phyloP scores from a whole-genome alignment of 2,888 invertebrate genomes.

The Papilio protenor region DNA sequence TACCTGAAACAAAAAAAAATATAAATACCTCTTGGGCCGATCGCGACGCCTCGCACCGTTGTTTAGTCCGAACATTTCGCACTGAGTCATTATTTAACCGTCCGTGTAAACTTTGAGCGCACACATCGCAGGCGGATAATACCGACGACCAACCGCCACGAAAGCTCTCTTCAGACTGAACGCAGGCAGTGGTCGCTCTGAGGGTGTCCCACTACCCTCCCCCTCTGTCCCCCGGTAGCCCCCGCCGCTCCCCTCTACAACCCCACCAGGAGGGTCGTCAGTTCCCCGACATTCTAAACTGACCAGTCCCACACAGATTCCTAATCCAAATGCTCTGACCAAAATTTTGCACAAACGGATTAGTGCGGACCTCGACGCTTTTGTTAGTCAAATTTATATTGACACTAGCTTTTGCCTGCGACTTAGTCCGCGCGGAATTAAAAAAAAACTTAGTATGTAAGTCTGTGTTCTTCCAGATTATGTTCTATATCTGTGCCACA shows the following conservation, averaged over 20 bases:
- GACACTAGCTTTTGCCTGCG: neutral
- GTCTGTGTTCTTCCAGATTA: no score
- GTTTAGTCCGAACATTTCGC: constrained; percentile 59
- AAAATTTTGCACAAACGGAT: constrained; percentile 31
- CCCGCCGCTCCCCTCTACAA: constrained; percentile 1
- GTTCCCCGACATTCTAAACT: constrained; percentile 30
- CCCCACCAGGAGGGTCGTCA: constrained; percentile 33
- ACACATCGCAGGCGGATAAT: constrained; percentile 58
- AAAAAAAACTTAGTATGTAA: no score
- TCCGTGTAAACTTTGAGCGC: constrained; percentile 68
- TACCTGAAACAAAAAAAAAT: constrained; percentile 27
- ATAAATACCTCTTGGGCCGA: constrained; percentile 58
- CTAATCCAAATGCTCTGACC: constrained; percentile 33
- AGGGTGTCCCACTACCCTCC: constrained; percentile 28
- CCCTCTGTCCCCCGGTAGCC: neutral
- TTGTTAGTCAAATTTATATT: constrained; percentile 22
- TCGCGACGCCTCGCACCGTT: constrained; percentile 48
- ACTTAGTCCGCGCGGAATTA: neutral
- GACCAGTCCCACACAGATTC: constrained; percentile 28
- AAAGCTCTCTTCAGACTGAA: constrained; percentile 34
- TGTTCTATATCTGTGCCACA: no score
- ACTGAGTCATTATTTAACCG: constrained; percentile 56
- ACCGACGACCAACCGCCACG: constrained; percentile 21
- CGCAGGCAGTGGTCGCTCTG: neutral
- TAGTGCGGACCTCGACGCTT: constrained; percentile 11